phyloP scores from a whole-genome alignment of 2,797 vertebrate species.

The Enteromius radiatus region DNA sequence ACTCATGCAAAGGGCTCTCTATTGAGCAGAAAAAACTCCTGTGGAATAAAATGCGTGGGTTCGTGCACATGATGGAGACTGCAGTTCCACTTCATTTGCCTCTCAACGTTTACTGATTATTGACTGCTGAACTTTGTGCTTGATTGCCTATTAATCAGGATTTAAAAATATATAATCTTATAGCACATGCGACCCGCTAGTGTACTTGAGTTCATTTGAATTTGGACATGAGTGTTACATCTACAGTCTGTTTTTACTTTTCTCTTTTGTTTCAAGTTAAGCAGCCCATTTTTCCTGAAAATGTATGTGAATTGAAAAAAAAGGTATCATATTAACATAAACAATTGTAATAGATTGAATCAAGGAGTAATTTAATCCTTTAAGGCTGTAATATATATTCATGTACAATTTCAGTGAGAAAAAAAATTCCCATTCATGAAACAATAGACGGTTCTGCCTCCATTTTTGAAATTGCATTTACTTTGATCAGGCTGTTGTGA shows the following conservation, averaged over 20 bases:
- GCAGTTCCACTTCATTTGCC: conserved; percentile 10
- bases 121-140: conserved; percentile 14
- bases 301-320: background rate
- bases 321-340: background rate
- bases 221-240: background rate
- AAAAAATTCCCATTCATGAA: background rate
- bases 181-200: background rate
- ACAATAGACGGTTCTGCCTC: background rate
- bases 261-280: background rate
- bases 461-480: background rate
- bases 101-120: conserved; percentile 5
- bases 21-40: background rate
- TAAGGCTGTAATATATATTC: background rate
- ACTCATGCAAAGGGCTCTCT: background rate
- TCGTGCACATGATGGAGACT: background rate
- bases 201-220: background rate
- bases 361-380: background rate
- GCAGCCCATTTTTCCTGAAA: background rate
- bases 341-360: background rate
- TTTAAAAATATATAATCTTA: background rate
- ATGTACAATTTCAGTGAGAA: background rate
- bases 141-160: conserved; percentile 19
- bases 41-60: background rate
- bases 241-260: background rate
- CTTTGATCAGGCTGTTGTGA: background rate